These are phyloP conservation scores for Ceratosolen fusciceps DNA, from an alignment of 1,140 invertebrate genomes.

Conservation along the genomic window DNA sequence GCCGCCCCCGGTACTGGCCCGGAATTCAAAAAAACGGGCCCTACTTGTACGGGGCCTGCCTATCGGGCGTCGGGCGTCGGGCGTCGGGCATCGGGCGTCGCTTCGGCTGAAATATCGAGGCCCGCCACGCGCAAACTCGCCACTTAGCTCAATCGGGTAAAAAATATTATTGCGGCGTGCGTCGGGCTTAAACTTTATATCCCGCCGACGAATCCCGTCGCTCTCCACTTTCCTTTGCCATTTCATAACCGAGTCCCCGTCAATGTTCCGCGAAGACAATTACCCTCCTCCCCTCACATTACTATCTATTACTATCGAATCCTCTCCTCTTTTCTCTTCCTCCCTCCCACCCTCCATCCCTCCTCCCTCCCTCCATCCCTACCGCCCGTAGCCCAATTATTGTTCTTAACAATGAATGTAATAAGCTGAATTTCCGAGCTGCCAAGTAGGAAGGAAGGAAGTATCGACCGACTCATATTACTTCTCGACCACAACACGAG, in stretches of 20 bases:
- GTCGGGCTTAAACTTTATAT: background rate
- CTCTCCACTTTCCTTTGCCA: background rate
- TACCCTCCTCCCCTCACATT: no score
- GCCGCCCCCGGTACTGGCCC: constrained; percentile 57
- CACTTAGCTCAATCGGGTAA: background rate
- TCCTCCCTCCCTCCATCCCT: no score
- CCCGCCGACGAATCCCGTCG: background rate
- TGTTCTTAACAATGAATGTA: no score
- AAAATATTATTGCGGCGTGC: background rate
- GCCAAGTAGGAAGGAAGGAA: background rate
- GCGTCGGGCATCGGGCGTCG: background rate
- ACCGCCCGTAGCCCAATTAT: no score
- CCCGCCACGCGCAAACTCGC: background rate
- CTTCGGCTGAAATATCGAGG: background rate
- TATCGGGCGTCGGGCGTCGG: no score
- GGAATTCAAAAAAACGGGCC: background rate
- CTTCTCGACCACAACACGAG: no score
- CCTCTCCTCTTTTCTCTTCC: no score
- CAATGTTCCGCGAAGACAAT: no score
- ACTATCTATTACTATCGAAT: no score
- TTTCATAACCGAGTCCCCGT: background rate
- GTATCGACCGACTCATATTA: no score
- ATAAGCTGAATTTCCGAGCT: no score
- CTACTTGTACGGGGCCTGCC: background rate
- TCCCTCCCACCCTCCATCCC: no score